Evolutionary conservation across 1,140 invertebrate genomes (phyloP).

Genomic region (Andricus grossulariae): DNA sequence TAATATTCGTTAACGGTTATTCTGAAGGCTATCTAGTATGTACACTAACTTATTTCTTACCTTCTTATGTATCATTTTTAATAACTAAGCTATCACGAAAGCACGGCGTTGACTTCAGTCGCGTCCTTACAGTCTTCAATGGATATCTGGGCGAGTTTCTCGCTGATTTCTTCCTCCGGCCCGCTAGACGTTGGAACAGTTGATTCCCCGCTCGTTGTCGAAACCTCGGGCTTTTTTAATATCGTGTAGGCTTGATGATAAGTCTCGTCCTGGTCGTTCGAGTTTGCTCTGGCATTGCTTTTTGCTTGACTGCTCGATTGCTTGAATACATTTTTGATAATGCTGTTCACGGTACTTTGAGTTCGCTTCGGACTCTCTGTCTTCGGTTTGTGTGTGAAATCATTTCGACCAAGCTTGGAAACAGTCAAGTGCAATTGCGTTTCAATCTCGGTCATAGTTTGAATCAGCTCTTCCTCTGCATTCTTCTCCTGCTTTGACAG

Average conservation of each 20-base stretch:
- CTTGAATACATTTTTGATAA: constrained; percentile 66
- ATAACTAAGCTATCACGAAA: constrained; percentile 67
- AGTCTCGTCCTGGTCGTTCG: constrained; percentile 50
- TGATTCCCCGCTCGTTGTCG: constrained; percentile 13
- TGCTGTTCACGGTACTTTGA: constrained; percentile 62
- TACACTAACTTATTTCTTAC: constrained; percentile 13
- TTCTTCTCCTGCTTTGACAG: constrained; percentile 18
- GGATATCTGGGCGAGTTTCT: constrained; percentile 62
- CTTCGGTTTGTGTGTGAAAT: constrained; percentile 39
- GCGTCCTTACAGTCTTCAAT: constrained; percentile 69
- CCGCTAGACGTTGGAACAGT: not conserved
- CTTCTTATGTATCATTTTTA: constrained; percentile 33
- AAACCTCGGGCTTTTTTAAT: constrained; percentile 59
- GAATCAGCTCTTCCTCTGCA: constrained; percentile 26
- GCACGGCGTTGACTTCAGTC: constrained; percentile 58
- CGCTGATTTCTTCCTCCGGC: constrained; percentile 56
- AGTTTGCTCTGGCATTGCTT: constrained; percentile 44
- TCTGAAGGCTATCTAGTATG: constrained; percentile 29
- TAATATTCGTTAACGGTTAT: constrained; percentile 8
- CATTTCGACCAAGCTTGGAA: constrained; percentile 31
- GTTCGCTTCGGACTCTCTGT: constrained; percentile 59
- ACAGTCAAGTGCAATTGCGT: too few relatives aligned
- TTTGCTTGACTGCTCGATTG: constrained; percentile 52
- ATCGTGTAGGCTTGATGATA: constrained; percentile 61
- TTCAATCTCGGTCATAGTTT: not conserved